phyloP scores from a whole-genome alignment of 1,140 invertebrate species.

The Lepidurus apus region DNA sequence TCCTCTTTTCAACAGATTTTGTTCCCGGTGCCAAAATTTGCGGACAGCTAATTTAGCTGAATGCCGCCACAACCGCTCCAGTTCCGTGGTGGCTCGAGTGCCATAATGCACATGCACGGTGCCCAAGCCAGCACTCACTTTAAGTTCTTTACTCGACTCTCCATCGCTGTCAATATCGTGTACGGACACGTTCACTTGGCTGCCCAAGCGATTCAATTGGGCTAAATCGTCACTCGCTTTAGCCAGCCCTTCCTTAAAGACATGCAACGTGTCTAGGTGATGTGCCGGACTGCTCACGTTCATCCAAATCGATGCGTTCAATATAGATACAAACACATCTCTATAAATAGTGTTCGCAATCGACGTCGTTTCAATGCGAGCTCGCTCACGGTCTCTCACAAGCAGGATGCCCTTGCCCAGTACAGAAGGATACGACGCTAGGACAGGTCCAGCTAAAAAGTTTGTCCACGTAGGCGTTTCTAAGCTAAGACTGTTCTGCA shows the following conservation, averaged over 20 bases:
- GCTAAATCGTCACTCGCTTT: constrained; percentile 74
- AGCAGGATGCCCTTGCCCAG: constrained; percentile 87
- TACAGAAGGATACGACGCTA: constrained; percentile 69
- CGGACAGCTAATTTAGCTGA: constrained; percentile 75
- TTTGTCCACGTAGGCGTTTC: background rate
- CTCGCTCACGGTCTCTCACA: constrained; percentile 64
- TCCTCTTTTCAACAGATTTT: constrained; percentile 65
- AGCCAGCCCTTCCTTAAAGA: constrained; percentile 86
- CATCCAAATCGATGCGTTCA: constrained; percentile 82
- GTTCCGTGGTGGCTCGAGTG: constrained; percentile 79
- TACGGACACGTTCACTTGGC: constrained; percentile 88
- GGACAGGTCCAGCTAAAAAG: constrained; percentile 35
- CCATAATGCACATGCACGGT: constrained; percentile 63
- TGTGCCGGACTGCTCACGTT: constrained; percentile 81
- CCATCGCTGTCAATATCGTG: constrained; percentile 67
- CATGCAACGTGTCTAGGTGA: constrained; percentile 88
- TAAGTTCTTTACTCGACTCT: constrained; percentile 33
- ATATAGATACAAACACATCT: constrained; percentile 89
- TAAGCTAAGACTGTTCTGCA: constrained; percentile 8
- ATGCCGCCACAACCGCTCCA: constrained; percentile 77
- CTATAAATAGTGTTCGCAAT: constrained; percentile 64
- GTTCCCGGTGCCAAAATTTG: constrained; percentile 87
- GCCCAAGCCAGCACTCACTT: constrained; percentile 30
- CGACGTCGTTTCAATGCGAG: constrained; percentile 53
- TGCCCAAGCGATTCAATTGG: constrained; percentile 78